Percentiles rank a stretch among this genome's conserved stretches.
phyloP scores from a whole-genome alignment of 2,113 vertebrate genomes.

The Ageneiosus marmoratus region DNA sequence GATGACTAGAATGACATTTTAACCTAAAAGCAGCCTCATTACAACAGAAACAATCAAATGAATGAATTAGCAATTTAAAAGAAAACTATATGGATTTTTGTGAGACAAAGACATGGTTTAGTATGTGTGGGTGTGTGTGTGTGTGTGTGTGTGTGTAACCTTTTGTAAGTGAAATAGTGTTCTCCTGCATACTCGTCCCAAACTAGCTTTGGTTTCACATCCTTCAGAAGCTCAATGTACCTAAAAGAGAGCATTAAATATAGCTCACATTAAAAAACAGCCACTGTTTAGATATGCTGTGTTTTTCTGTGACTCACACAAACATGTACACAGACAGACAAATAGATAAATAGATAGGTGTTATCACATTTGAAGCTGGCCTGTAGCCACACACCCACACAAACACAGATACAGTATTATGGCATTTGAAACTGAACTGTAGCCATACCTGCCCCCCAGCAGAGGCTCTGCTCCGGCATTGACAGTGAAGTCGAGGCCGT shows the following conservation, averaged over 20 bases:
- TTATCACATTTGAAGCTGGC: too few species aligned
- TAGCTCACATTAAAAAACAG: background rate
- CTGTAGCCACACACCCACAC: too few species aligned
- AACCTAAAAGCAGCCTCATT: background rate
- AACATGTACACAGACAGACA: too few species aligned
- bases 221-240: constrained; percentile 89
- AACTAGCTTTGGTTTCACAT: constrained; percentile 83
- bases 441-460: constrained; percentile 79
- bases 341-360: too few species aligned
- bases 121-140: background rate
- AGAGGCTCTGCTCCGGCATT: constrained; percentile 82
- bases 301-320: background rate
- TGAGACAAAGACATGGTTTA: background rate
- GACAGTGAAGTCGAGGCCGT: constrained; percentile 86
- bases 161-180: constrained; percentile 91
- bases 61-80: background rate
- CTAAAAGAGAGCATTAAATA: constrained; percentile 60
- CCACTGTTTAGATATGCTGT: background rate
- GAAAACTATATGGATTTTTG: constrained; percentile 11
- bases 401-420: background rate
- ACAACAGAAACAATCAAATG: background rate
- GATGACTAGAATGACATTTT: background rate
- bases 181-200: constrained; percentile 90
- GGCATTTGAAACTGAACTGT: background rate
- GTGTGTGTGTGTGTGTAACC: constrained; percentile 64